Percentiles rank a stretch among this genome's conserved stretches.
These are phyloP conservation scores for Schmidtea mediterranea DNA, from an alignment of 1,140 invertebrate species.

Conservation along the genomic window DNA sequence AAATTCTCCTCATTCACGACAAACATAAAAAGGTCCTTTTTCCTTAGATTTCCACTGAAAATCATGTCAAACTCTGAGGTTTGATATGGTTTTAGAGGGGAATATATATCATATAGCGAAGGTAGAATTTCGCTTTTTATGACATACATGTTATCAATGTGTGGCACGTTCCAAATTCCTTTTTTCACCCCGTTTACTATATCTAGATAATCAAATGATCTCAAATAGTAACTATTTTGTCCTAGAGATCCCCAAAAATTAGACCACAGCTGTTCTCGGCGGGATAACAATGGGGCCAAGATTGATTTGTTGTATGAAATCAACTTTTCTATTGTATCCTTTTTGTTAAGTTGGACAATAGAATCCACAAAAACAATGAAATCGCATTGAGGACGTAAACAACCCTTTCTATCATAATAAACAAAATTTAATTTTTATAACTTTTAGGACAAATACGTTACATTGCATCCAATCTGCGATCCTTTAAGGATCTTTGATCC, in stretches of 20 bases:
- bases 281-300: conserved; percentile 51
- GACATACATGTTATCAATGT: conserved; percentile 35
- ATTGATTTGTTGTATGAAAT: conserved; percentile 32
- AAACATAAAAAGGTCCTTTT: conserved; percentile 70
- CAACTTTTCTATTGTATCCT: conserved; percentile 36
- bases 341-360: conserved; percentile 52
- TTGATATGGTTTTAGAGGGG: too few species aligned
- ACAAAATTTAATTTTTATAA: too few species aligned
- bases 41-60: too few species aligned
- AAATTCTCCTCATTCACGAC: conserved; percentile 54
- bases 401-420: too few species aligned
- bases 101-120: too few species aligned
- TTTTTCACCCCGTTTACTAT: too few species aligned
- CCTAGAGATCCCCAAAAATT: conserved; percentile 77
- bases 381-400: too few species aligned
- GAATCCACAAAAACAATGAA: conserved; percentile 59
- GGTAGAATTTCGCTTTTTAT: neutral
- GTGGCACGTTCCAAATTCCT: too few species aligned
- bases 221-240: conserved; percentile 55
- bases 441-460: too few species aligned
- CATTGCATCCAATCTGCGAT: too few species aligned
- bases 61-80: too few species aligned
- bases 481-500: too few species aligned
- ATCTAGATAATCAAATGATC: conserved; percentile 81
- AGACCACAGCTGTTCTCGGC: conserved; percentile 60